These are phyloP conservation scores for Drosophila pandora DNA, from an alignment of 1,140 invertebrate genomes.

Conservation along the genomic window DNA sequence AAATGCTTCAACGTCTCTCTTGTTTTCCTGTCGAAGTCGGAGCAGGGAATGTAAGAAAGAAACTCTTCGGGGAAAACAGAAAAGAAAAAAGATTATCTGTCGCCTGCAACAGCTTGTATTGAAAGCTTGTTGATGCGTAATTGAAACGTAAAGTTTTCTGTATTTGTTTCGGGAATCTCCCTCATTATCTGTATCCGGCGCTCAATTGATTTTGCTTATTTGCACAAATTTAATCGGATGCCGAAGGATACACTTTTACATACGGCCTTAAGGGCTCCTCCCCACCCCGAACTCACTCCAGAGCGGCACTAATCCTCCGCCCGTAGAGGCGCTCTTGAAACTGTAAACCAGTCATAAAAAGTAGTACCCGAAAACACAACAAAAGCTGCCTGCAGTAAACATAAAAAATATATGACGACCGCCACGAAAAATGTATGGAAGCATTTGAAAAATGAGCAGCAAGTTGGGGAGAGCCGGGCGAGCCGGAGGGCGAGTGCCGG, in stretches of 20 bases:
- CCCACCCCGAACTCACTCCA: background rate
- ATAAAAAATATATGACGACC: conserved; percentile 74
- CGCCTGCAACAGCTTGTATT: conserved; percentile 79
- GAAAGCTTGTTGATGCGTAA: conserved; percentile 81
- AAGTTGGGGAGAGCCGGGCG: conserved; percentile 3
- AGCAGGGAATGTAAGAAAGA: conserved; percentile 7
- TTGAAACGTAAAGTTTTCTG: conserved; percentile 79
- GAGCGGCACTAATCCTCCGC: conserved; percentile 56
- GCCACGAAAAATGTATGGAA: conserved; percentile 63
- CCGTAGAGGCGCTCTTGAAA: conserved; percentile 60
- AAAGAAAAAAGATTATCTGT: conserved; percentile 65
- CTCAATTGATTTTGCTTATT: conserved; percentile 28
- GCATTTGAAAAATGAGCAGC: conserved; percentile 70
- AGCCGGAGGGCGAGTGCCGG: too few species aligned
- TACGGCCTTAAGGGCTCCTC: background rate
- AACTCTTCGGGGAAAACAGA: conserved; percentile 7
- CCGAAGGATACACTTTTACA: background rate
- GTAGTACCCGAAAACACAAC: conserved; percentile 63
- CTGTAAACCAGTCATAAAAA: conserved; percentile 74
- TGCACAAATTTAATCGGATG: conserved; percentile 1
- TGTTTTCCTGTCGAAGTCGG: conserved; percentile 39
- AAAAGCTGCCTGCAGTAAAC: conserved; percentile 74
- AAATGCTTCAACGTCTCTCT: conserved; percentile 46
- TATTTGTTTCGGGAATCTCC: conserved; percentile 24
- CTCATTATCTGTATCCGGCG: conserved; percentile 11